Evolutionary conservation across 2,888 invertebrate species (phyloP), one percentile per base, ranked within the genome.

Genomic region (Pocota personata): DNA sequence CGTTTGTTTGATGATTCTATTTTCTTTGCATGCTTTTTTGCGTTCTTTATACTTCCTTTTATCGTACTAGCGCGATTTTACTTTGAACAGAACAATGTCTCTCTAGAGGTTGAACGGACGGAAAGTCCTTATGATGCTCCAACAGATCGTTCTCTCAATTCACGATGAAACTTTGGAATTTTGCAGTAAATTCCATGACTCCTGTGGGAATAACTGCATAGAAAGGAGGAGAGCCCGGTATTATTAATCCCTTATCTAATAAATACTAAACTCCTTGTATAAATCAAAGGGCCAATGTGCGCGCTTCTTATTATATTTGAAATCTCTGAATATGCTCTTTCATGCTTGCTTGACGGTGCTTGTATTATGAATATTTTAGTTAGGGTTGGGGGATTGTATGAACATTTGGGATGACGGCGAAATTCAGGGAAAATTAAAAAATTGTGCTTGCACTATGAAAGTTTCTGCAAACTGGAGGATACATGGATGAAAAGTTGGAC

Each of bases 201-300:
- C 66, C 48, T 72, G 14, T 48, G 58, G 66, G 64, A 57, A 80
- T 60, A 32, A 43, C 40, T 75, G 52, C 46, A 75, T 27, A 73
- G 14, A 14, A 24, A 27, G 37, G 14, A 10, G 16, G 0, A 30
- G 12, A 24, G 7, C 3, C 14, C 4, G 8, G 71, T 32, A 58
- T 67, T 75, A 75, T 82, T 75, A 82, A 75, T 82, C 75, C 80
- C 75, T 67, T 67, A 43, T 43, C 67, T 67, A 67, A 75, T 80
- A 75, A 80, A 80, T 80, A 75, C 58, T 66, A 62, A 77, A 60
- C 69, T 77, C 52, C 43, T 52, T 52, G 32, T 43, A 30, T 67
- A 69, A 82, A 75, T 82, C 80, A 75, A 75, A 75, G 57, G 35
- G 19, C 67, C 30, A 30, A 43, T 21, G 35, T 40, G 40, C 14